Evolutionary conservation across 2,113 vertebrate species (phyloP).

Genomic region (Rhodinocichla rosea): DNA sequence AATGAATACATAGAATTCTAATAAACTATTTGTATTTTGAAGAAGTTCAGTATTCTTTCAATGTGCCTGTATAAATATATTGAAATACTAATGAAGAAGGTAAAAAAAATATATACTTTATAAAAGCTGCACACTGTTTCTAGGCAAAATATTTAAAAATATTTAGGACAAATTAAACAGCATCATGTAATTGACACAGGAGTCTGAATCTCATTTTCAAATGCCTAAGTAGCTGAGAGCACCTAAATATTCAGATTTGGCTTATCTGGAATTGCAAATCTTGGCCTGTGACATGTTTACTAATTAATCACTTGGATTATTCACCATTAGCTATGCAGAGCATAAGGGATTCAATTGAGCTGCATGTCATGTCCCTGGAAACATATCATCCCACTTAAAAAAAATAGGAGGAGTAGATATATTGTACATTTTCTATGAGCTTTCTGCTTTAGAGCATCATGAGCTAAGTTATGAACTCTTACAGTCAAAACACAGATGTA

Average conservation of each 20-base stretch:
- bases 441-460: background rate
- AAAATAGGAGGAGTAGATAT: background rate
- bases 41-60: background rate
- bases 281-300: background rate
- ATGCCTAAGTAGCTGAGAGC: background rate
- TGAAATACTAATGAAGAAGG: background rate
- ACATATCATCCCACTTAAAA: background rate
- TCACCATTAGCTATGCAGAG: background rate
- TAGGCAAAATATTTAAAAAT: background rate
- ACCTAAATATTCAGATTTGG: background rate
- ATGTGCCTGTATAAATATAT: background rate
- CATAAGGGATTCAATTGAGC: background rate
- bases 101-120: background rate
- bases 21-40: background rate
- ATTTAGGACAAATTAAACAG: background rate
- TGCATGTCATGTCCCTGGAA: background rate
- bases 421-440: background rate
- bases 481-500: background rate
- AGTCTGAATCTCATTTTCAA: background rate
- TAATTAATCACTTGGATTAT: background rate
- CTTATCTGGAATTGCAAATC: background rate
- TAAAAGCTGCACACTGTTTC: background rate
- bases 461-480: background rate
- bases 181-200: background rate
- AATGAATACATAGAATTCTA: background rate